These are phyloP conservation scores for Sinocyclocheilus grahami DNA, from an alignment of 2,113 vertebrate species.

Conservation along the genomic window DNA sequence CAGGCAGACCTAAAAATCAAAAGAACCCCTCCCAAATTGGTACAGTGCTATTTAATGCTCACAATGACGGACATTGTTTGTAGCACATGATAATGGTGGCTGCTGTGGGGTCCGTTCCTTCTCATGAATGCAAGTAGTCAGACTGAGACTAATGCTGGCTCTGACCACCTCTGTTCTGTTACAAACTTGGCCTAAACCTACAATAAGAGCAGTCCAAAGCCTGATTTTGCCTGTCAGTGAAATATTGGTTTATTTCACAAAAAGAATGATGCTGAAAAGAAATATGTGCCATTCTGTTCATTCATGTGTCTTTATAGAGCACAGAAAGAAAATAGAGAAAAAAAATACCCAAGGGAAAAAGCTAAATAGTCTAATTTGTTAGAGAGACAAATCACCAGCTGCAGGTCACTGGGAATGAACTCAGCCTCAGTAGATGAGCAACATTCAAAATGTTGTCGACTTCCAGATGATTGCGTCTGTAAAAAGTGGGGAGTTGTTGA, in stretches of 20 bases:
- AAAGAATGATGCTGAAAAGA: neutral
- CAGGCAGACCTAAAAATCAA: constrained; percentile 8
- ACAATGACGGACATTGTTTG: constrained; percentile 27
- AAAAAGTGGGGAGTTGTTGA: neutral
- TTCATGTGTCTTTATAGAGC: constrained; percentile 5
- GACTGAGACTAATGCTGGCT: constrained; percentile 41
- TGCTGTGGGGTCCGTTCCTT: constrained; percentile 9
- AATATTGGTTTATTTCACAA: neutral
- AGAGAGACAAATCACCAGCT: constrained; percentile 40
- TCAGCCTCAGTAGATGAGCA: constrained; percentile 23
- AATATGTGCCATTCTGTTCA: neutral
- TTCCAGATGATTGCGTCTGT: constrained; percentile 1
- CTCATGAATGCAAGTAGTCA: constrained; percentile 39
- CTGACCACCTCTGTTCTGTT: constrained; percentile 20
- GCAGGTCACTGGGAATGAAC: constrained; percentile 31
- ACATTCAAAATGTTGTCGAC: constrained; percentile 22
- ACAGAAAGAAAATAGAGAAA: neutral
- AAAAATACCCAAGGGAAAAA: neutral
- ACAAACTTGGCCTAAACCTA: neutral
- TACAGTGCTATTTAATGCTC: constrained; percentile 24
- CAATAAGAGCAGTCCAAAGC: neutral
- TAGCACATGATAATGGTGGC: constrained; percentile 1
- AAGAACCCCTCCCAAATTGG: constrained; percentile 11
- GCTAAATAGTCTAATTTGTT: constrained; percentile 27
- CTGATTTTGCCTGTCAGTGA: neutral